Evolutionary conservation across 1,140 invertebrate species (phyloP).

Genomic region (Pseudomyrmex flavicornis): DNA sequence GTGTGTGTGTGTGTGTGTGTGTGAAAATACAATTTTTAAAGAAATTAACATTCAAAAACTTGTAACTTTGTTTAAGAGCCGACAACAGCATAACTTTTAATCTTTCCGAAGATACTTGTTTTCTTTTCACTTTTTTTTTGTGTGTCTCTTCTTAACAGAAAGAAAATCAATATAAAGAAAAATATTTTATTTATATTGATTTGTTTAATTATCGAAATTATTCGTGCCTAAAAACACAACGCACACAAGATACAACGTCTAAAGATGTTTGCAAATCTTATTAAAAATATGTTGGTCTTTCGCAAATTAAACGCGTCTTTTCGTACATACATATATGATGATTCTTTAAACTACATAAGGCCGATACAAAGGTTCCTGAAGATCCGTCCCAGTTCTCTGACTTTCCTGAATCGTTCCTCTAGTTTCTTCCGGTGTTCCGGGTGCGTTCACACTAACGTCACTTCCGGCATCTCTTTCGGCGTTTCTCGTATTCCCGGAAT

Average conservation of each 20-base stretch:
- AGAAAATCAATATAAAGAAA: background rate
- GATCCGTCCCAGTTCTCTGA: constrained; percentile 76
- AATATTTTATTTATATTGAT: background rate
- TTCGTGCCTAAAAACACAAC: background rate
- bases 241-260: background rate
- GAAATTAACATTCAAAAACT: no score
- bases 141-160: background rate
- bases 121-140: background rate
- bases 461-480: constrained; percentile 76
- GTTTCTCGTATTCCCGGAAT: constrained; percentile 69
- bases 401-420: constrained; percentile 78
- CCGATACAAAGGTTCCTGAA: constrained; percentile 83
- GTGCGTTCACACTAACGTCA: constrained; percentile 75
- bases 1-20: no score
- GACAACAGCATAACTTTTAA: constrained; percentile 10
- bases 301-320: background rate
- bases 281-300: constrained; percentile 7
- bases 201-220: background rate
- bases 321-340: no score
- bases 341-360: constrained; percentile 82
- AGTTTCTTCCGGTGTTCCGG: constrained; percentile 75
- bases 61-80: background rate
- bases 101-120: background rate
- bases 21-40: no score
- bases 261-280: background rate